phyloP scores from a whole-genome alignment of 2,888 invertebrate species.

The Melitaea athalia region DNA sequence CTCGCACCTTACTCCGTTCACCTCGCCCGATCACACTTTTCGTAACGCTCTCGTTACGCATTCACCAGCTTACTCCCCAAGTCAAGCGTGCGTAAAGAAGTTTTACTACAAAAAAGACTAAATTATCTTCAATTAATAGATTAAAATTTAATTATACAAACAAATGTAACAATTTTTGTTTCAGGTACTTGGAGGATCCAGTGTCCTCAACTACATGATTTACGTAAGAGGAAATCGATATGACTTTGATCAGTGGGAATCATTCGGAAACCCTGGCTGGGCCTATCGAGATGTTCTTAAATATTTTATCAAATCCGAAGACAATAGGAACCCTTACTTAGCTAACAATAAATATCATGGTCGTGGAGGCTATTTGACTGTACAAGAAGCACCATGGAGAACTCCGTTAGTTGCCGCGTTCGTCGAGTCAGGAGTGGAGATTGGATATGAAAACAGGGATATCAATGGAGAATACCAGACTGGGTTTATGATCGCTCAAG shows the following conservation, averaged over 20 bases:
- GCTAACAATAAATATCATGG: conserved; percentile 86
- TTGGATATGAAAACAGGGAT: conserved; percentile 92
- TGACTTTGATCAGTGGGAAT: conserved; percentile 95
- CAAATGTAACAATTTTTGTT: conserved; percentile 40
- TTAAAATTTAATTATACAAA: too few relatives aligned
- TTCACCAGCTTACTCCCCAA: too few relatives aligned
- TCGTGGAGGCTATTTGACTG: conserved; percentile 88
- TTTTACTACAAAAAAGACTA: too few relatives aligned
- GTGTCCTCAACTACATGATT: conserved; percentile 94
- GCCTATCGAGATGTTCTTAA: conserved; percentile 90
- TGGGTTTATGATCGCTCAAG: conserved; percentile 92
- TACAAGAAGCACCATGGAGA: conserved; percentile 92
- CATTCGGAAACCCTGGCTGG: conserved; percentile 94
- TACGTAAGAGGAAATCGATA: conserved; percentile 92
- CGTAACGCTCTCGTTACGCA: too few relatives aligned
- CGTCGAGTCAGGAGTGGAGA: conserved; percentile 90
- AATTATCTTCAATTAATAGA: too few relatives aligned
- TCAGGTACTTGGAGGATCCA: conserved; percentile 92
- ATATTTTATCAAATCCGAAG: conserved; percentile 95
- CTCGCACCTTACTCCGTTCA: too few relatives aligned
- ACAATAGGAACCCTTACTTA: conserved; percentile 93
- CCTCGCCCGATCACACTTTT: too few relatives aligned
- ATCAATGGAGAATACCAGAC: conserved; percentile 91
- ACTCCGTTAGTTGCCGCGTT: conserved; percentile 92
- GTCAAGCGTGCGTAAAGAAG: too few relatives aligned